These are phyloP conservation scores for Eriosoma lanigerum DNA, from an alignment of 1,140 invertebrate species.

Conservation along the genomic window DNA sequence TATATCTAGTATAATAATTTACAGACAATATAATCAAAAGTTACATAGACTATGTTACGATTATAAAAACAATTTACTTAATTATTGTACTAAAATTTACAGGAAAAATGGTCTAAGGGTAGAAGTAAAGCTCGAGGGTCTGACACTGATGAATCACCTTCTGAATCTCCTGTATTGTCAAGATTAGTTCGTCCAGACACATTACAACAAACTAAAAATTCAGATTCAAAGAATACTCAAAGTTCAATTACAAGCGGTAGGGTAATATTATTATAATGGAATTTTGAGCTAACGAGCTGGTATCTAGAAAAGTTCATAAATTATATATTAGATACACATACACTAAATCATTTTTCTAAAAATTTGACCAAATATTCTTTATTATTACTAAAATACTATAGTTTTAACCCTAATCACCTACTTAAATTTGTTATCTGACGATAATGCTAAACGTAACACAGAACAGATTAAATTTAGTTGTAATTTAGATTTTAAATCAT, in stretches of 20 bases:
- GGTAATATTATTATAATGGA: not conserved
- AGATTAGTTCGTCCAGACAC: slow-evolving; percentile 42
- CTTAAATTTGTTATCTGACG: too few species aligned
- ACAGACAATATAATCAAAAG: too few species aligned
- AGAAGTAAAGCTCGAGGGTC: slow-evolving; percentile 43
- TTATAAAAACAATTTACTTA: too few species aligned
- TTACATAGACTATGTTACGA: too few species aligned
- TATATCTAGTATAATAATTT: too few species aligned
- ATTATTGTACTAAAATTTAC: not conserved
- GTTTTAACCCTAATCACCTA: too few species aligned
- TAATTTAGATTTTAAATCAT: too few species aligned
- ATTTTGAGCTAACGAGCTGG: not conserved
- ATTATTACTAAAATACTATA: too few species aligned
- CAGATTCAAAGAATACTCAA: slow-evolving; percentile 31
- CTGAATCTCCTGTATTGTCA: slow-evolving; percentile 20
- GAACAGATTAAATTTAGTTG: too few species aligned
- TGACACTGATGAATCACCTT: slow-evolving; percentile 40
- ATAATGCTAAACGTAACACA: too few species aligned
- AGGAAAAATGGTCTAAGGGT: slow-evolving; percentile 41
- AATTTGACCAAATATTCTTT: not conserved
- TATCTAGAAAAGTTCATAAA: not conserved
- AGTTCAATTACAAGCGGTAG: slow-evolving; percentile 22
- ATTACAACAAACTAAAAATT: slow-evolving; percentile 35
- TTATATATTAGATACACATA: not conserved
- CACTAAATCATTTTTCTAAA: not conserved